Evolutionary conservation across 2,888 invertebrate genomes (phyloP), one percentile per base, ranked within the genome.

Genomic region (Pyrrhopygopsis socrates): DNA sequence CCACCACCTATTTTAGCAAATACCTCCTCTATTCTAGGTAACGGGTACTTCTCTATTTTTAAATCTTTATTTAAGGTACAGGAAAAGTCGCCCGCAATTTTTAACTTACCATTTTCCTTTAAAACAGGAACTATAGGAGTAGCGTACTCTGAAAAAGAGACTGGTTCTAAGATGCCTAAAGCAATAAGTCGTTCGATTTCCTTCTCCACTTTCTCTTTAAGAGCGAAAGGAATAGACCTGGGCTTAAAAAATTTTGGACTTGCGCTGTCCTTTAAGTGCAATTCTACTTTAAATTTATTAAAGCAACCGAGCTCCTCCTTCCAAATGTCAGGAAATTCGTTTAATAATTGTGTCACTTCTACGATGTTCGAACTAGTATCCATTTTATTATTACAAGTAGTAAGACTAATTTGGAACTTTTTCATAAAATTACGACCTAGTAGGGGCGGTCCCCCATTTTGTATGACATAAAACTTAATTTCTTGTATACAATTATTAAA

Each of bases 21-120:
- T 5, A 92, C 87, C 24, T 91, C 91, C 24, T 91, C 91, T 20
- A 91, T 91, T n/a, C 88, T 24, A 18, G 93, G 91, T n/a, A 93
- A 27, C 0, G 91, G 90, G 18, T 92, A 92, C n/a, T 87, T 90
- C 27, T 95, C 95, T 27, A 94, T 91, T 29, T 86, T 77, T 30
- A 95, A 67, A 70, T 84, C 86, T 70, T 91, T 91, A 79, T 94
- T 95, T 74, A 93, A 41, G 0, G 93, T 94, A 11, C 92, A 82
- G 18, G 93, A 93, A 73, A 84, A 94, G 71, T 92, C 90, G 18
- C 87, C 90, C 29, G 88, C 91, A 41, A 91, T 87, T 63, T 83
- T 82, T 18, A 86, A 38, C 8, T 75, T 86, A 2, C 89, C 89
- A 41, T 87, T 88, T 20, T 74, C 73, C 38, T 84, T 84, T 20